Evolutionary conservation across 1,140 invertebrate species (phyloP).

Genomic region (Melanaphis sacchari): DNA sequence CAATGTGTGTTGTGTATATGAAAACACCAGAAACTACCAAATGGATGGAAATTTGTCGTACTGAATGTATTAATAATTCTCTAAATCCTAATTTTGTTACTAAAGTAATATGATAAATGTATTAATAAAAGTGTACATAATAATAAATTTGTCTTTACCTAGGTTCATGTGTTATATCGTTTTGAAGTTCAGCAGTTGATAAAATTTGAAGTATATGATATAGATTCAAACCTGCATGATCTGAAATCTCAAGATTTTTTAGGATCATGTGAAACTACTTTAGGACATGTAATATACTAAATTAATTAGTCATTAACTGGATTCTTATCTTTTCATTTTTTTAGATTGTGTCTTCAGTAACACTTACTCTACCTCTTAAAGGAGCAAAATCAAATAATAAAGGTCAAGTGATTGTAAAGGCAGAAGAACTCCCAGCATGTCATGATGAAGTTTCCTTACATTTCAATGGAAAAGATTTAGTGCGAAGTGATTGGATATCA

Average conservation of each 20-base stretch:
- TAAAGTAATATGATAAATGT: slow-evolving; percentile 62
- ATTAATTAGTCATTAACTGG: background rate
- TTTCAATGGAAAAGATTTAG: slow-evolving; percentile 63
- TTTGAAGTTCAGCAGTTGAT: slow-evolving; percentile 67
- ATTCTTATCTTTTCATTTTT: background rate
- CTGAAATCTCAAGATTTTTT: slow-evolving; percentile 69
- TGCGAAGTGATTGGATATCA: slow-evolving; percentile 66
- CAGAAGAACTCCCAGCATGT: slow-evolving; percentile 66
- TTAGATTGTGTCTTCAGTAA: slow-evolving; percentile 63
- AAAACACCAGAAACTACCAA: slow-evolving; percentile 64
- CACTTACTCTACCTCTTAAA: slow-evolving; percentile 60
- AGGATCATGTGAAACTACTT: slow-evolving; percentile 66
- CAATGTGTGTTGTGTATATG: slow-evolving; percentile 69
- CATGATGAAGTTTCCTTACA: slow-evolving; percentile 67
- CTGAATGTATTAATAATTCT: slow-evolving; percentile 69
- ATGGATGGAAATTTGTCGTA: slow-evolving; percentile 68
- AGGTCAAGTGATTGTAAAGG: slow-evolving; percentile 65
- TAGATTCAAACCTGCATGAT: slow-evolving; percentile 65
- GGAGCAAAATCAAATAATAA: slow-evolving; percentile 59
- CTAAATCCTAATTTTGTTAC: slow-evolving; percentile 70
- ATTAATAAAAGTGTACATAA: background rate
- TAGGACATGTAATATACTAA: slow-evolving; percentile 63
- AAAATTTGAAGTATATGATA: slow-evolving; percentile 67
- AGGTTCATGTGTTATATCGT: slow-evolving; percentile 64
- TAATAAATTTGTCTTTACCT: background rate